phyloP scores from a whole-genome alignment of 2,113 vertebrate genomes.

The Tragelaphus strepsiceros region DNA sequence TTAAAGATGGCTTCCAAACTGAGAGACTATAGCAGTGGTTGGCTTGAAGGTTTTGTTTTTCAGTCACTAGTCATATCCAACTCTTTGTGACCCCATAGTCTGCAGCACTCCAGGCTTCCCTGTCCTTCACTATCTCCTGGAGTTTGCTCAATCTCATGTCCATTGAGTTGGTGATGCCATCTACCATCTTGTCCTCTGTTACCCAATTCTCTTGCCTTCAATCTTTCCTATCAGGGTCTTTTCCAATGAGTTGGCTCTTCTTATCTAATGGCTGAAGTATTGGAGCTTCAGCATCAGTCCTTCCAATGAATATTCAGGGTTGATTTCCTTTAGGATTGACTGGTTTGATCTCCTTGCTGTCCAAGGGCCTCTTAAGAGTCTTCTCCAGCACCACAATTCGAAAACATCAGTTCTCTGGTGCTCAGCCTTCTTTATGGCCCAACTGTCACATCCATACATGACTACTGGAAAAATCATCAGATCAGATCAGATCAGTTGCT shows the following conservation, averaged over 20 bases:
- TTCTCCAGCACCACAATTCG: background rate
- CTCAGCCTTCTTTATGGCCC: background rate
- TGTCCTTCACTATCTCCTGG: background rate
- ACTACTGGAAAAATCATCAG: background rate
- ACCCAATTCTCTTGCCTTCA: background rate
- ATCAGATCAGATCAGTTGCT: too few relatives aligned
- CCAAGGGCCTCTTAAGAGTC: background rate
- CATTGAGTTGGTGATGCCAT: background rate
- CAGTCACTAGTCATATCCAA: background rate
- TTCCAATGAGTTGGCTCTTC: background rate
- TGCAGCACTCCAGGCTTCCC: background rate
- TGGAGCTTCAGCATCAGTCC: background rate
- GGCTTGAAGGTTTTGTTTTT: background rate
- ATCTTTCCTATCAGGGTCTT: background rate
- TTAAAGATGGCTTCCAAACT: background rate
- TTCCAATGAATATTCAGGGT: background rate
- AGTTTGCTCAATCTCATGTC: background rate
- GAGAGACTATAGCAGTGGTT: background rate
- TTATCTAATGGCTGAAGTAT: background rate
- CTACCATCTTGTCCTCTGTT: background rate
- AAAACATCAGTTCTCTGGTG: background rate
- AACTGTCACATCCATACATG: background rate
- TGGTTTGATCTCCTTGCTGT: background rate
- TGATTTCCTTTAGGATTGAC: background rate
- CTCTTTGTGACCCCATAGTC: background rate